Percentiles rank a stretch among this genome's conserved stretches.
These are phyloP conservation scores for Polia nebulosa DNA, from an alignment of 2,888 invertebrate genomes.

Conservation along the genomic window DNA sequence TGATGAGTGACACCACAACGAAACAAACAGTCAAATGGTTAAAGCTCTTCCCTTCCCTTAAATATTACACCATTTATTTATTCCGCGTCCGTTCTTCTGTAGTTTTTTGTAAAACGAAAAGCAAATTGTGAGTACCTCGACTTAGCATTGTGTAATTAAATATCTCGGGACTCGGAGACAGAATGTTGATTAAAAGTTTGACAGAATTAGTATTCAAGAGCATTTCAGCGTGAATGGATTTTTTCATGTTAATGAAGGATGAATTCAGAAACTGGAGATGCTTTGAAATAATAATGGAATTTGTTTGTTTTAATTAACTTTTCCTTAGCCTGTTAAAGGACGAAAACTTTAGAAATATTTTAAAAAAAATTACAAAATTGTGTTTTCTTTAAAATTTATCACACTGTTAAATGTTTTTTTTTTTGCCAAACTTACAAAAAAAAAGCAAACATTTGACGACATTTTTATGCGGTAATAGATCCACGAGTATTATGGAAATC, in stretches of 20 bases:
- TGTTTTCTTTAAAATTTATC: no score
- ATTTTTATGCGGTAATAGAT: no score
- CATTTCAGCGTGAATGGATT: not conserved
- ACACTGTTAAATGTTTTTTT: no score
- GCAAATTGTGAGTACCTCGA: constrained; percentile 6
- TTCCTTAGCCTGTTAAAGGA: no score
- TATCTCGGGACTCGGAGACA: not conserved
- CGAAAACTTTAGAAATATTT: no score
- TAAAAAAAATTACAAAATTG: no score
- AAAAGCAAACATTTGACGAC: no score
- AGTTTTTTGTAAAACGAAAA: constrained; percentile 42
- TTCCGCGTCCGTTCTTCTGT: constrained; percentile 39
- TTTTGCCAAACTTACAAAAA: no score
- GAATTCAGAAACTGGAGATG: not conserved
- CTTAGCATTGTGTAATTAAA: constrained; percentile 19
- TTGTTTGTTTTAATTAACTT: no score
- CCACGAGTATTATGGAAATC: no score
- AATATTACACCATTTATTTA: constrained; percentile 5
- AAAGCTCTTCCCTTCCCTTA: not conserved
- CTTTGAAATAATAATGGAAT: not conserved
- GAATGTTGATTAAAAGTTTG: constrained; percentile 10
- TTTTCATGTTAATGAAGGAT: not conserved
- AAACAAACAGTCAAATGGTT: constrained; percentile 14
- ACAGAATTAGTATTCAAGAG: constrained; percentile 21
- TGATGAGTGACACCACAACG: constrained; percentile 20